These are phyloP conservation scores for Odontamblyopus lacepedii DNA, from an alignment of 2,797 vertebrate genomes.

Conservation along the genomic window DNA sequence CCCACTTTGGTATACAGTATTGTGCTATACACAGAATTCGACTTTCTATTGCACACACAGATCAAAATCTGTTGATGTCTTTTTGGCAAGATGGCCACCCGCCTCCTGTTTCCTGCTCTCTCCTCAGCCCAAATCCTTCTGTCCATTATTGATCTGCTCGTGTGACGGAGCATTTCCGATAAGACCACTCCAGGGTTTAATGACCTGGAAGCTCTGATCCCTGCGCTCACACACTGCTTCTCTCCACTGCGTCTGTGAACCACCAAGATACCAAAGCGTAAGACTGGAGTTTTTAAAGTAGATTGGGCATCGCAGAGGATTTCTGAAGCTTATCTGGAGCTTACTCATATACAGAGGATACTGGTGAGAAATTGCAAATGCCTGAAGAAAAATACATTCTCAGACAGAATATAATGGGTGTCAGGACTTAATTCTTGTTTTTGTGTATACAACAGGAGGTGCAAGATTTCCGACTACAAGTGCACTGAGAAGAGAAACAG, in stretches of 20 bases:
- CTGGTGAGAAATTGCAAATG: conserved; percentile 9
- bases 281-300: neutral
- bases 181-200: conserved; percentile 69
- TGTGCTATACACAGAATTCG: neutral
- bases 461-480: no score
- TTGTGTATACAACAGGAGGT: neutral
- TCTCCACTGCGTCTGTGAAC: conserved; percentile 26
- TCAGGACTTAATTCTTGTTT: neutral
- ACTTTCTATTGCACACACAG: neutral
- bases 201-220: conserved; percentile 69
- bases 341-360: conserved; percentile 22
- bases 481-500: neutral
- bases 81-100: conserved; percentile 2
- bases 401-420: neutral
- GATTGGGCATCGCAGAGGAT: conserved; percentile 19
- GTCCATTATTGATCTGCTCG: conserved; percentile 68
- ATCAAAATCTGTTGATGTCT: neutral
- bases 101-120: conserved; percentile 31
- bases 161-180: conserved; percentile 61
- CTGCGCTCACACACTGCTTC: conserved; percentile 28
- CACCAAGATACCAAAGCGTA: neutral
- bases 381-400: neutral
- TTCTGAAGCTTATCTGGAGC: conserved; percentile 19
- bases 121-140: conserved; percentile 57
- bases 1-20: neutral